phyloP scores from a whole-genome alignment of 2,888 invertebrate genomes.

The Leptinotarsa rubiginosa region DNA sequence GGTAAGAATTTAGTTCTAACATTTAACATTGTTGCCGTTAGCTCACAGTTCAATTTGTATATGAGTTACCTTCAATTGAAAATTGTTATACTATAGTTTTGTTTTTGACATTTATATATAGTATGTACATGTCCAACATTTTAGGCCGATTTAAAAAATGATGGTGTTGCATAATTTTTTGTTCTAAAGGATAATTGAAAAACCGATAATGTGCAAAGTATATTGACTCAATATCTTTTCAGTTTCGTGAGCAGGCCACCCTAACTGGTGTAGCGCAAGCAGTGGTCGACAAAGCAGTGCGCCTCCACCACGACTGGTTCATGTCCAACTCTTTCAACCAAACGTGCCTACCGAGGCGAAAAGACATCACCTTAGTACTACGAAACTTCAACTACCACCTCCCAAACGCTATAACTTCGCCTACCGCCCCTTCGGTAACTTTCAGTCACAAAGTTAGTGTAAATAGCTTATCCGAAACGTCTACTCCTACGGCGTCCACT shows the following conservation, averaged over 20 bases:
- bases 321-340: constrained; percentile 69
- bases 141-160: no score
- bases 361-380: constrained; percentile 87
- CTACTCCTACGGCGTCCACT: constrained; percentile 31
- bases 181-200: no score
- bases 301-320: constrained; percentile 84
- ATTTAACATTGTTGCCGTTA: no score
- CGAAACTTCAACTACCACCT: constrained; percentile 87
- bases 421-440: constrained; percentile 69
- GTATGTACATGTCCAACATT: no score
- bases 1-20: no score
- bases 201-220: no score
- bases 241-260: constrained; percentile 83
- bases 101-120: no score
- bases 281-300: constrained; percentile 84
- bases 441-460: constrained; percentile 70
- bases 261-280: constrained; percentile 87
- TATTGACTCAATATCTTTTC: constrained; percentile 52
- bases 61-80: no score
- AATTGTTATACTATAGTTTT: no score
- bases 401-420: constrained; percentile 72
- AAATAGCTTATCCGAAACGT: constrained; percentile 47
- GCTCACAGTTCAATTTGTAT: no score
- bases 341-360: constrained; percentile 72
- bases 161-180: no score